Conservation (phyloP, 2,888 invertebrate genomes). For the Seladonia tumulorum region DNA sequence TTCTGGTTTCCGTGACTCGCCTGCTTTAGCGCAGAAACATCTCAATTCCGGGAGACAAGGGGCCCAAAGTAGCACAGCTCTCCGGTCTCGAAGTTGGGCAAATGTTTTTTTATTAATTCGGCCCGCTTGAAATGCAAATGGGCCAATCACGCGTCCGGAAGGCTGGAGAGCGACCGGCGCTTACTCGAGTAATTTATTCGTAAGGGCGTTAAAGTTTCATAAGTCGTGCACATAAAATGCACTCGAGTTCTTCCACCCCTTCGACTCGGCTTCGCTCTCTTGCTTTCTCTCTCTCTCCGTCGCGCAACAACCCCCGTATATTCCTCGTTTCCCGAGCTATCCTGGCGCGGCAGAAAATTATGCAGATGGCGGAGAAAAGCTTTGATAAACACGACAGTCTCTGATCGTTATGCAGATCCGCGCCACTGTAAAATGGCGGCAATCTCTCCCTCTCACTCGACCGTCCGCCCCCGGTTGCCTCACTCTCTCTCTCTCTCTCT, state of each 20-base stretch:
- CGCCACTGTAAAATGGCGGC: conserved; percentile 84
- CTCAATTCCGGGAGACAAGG: background rate
- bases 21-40: background rate
- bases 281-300: conserved; percentile 24
- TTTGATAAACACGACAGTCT: conserved; percentile 84
- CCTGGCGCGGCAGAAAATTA: conserved; percentile 82
- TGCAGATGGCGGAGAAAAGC: conserved; percentile 84
- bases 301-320: background rate
- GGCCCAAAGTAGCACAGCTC: background rate
- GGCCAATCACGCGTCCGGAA: conserved; percentile 70
- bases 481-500: conserved; percentile 49
- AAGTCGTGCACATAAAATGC: conserved; percentile 81
- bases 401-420: conserved; percentile 84
- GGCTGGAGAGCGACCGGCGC: conserved; percentile 63
- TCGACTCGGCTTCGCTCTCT: conserved; percentile 8
- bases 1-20: conserved; percentile 1
- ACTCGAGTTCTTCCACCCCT: conserved; percentile 63
- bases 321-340: conserved; percentile 34
- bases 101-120: conserved; percentile 63
- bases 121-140: conserved; percentile 69
- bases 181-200: conserved; percentile 77
- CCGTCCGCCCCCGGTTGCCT: conserved; percentile 61
- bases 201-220: conserved; percentile 80
- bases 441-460: conserved; percentile 80
- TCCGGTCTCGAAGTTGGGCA: conserved; percentile 30